Evolutionary conservation across 2,113 vertebrate genomes (phyloP).

Genomic region (Cavia porcellus): DNA sequence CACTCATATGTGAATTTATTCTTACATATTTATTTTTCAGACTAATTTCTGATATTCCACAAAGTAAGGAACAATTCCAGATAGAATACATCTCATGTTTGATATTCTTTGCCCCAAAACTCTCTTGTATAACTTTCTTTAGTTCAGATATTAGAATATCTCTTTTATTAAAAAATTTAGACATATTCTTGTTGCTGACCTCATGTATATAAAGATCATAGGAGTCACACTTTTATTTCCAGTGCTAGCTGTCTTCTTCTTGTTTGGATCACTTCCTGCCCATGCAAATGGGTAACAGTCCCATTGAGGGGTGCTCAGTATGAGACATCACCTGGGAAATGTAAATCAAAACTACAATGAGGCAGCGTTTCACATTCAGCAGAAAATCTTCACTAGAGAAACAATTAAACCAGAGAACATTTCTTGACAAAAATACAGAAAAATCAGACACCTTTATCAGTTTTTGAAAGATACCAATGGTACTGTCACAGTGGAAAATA

Average conservation of each 20-base stretch:
- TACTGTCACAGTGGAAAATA: not conserved
- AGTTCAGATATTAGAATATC: not conserved
- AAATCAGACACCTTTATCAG: not conserved
- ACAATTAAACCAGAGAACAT: not conserved
- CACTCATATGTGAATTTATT: not conserved
- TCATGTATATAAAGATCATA: too few species aligned
- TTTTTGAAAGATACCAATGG: not conserved
- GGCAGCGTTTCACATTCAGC: not conserved
- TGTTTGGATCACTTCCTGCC: not conserved
- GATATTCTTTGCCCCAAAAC: not conserved
- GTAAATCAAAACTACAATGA: not conserved
- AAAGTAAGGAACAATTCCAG: not conserved
- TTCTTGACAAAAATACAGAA: not conserved
- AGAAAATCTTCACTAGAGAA: not conserved
- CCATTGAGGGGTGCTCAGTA: not conserved
- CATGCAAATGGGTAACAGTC: rapidly evolving
- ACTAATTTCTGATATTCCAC: not conserved
- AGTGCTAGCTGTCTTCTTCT: not conserved
- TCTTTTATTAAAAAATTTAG: not conserved
- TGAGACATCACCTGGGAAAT: not conserved
- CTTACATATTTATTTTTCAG: not conserved
- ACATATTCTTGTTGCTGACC: not conserved
- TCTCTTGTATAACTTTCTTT: not conserved
- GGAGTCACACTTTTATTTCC: too few species aligned
- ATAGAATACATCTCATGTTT: not conserved